These are phyloP conservation scores for Calonectris borealis DNA, from an alignment of 2,113 vertebrate species.

Conservation along the genomic window DNA sequence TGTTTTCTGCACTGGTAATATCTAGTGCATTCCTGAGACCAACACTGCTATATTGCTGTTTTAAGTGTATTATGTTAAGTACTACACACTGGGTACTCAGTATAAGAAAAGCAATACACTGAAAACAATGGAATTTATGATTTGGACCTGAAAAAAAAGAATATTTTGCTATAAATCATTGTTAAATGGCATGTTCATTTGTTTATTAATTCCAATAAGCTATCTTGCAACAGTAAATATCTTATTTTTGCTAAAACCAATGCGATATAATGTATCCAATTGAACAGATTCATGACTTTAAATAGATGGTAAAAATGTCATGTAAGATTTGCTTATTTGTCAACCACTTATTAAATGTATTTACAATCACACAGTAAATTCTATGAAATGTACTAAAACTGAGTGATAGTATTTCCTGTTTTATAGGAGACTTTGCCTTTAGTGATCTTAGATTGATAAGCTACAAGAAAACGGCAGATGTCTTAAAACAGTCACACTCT, in stretches of 20 bases:
- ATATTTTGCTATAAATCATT: background rate
- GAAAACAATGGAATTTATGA: background rate
- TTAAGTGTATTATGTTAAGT: background rate
- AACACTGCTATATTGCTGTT: background rate
- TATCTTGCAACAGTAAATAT: background rate
- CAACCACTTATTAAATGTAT: background rate
- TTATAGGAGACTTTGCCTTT: background rate
- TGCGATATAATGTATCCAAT: fast-evolving
- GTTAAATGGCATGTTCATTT: background rate
- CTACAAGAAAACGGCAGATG: background rate
- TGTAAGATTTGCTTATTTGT: conserved; percentile 16
- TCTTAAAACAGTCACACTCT: background rate
- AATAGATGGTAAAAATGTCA: background rate
- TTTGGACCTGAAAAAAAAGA: background rate
- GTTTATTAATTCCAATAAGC: background rate
- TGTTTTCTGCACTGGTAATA: background rate
- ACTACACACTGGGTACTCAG: background rate
- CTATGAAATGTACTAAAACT: background rate
- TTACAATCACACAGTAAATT: background rate
- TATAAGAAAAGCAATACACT: background rate
- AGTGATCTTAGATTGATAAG: background rate
- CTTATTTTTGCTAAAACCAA: background rate
- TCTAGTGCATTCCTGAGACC: background rate
- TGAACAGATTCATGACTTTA: background rate
- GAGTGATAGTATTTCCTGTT: background rate